Evolutionary conservation across 2,888 invertebrate genomes (phyloP).

Genomic region (Macrostomum cliftonense): DNA sequence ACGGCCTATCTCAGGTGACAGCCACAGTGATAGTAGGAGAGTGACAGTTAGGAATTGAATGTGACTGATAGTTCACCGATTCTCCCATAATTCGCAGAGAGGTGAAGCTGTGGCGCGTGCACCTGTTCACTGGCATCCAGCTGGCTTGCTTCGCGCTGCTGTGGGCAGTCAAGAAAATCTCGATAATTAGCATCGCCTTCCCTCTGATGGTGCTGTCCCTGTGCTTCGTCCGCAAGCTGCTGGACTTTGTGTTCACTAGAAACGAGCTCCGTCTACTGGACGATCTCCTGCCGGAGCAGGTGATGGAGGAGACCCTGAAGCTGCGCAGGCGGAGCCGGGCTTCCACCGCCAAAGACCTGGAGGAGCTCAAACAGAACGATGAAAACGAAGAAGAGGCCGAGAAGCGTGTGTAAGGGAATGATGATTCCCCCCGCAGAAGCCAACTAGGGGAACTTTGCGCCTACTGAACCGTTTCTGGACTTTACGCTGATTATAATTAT

Average conservation of each 20-base stretch:
- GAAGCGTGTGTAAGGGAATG: too few relatives aligned
- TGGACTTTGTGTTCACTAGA: conserved; percentile 69
- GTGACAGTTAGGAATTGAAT: too few relatives aligned
- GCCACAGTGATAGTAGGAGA: conserved; percentile 36
- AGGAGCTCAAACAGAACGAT: too few relatives aligned
- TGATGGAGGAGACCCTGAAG: too few relatives aligned
- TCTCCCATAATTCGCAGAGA: conserved; percentile 43
- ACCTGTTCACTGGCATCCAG: conserved; percentile 73
- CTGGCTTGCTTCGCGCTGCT: conserved; percentile 62
- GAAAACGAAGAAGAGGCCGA: too few relatives aligned
- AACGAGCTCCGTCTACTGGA: conserved; percentile 76
- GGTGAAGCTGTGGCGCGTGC: conserved; percentile 73
- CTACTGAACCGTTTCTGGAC: too few relatives aligned
- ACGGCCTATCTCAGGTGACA: conserved; percentile 59
- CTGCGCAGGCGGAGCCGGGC: too few relatives aligned
- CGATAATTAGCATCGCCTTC: conserved; percentile 69
- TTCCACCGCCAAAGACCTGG: too few relatives aligned
- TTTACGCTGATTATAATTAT: too few relatives aligned
- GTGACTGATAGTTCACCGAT: too few relatives aligned
- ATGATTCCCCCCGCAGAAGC: too few relatives aligned
- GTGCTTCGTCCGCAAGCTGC: conserved; percentile 70
- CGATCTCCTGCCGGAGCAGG: conserved; percentile 65
- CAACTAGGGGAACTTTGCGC: too few relatives aligned
- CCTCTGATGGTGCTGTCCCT: conserved; percentile 88
- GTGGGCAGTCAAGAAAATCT: conserved; percentile 80